Percentiles rank a stretch among this genome's conserved stretches.
Evolutionary conservation across 53 echinoderm and acorn worm species (phyloP).

Genomic region (Hippasteria phrygiana): DNA sequence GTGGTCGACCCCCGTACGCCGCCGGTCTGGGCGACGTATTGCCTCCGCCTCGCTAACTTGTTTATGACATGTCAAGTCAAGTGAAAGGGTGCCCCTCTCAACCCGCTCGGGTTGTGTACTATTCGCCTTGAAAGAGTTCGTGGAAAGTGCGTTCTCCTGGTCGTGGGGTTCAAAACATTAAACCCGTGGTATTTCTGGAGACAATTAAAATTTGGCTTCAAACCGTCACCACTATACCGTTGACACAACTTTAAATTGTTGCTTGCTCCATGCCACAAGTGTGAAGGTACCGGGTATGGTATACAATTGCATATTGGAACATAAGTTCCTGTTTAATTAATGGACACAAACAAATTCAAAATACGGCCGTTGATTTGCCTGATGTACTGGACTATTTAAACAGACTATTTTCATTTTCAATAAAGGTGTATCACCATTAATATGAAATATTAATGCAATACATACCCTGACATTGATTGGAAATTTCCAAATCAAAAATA

Average conservation of each 20-base stretch:
- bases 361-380: no score
- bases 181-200: not conserved
- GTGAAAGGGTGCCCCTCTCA: conserved; percentile 27
- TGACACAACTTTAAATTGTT: not conserved
- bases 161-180: not conserved
- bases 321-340: no score
- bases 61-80: conserved; percentile 64
- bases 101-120: conserved; percentile 17
- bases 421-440: no score
- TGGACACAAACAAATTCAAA: no score
- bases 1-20: conserved; percentile 3
- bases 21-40: conserved; percentile 26
- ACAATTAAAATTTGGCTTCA: not conserved
- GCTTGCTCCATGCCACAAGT: not conserved
- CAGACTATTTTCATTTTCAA: no score
- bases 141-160: conserved; percentile 17
- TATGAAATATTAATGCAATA: no score
- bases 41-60: conserved; percentile 46
- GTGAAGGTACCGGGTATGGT: no score
- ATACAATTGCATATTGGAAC: no score
- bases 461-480: no score
- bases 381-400: no score
- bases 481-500: no score
- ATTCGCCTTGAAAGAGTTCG: not conserved
- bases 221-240: no score